phyloP scores from a whole-genome alignment of 2,113 vertebrate species.

The Vulpes lagopus region DNA sequence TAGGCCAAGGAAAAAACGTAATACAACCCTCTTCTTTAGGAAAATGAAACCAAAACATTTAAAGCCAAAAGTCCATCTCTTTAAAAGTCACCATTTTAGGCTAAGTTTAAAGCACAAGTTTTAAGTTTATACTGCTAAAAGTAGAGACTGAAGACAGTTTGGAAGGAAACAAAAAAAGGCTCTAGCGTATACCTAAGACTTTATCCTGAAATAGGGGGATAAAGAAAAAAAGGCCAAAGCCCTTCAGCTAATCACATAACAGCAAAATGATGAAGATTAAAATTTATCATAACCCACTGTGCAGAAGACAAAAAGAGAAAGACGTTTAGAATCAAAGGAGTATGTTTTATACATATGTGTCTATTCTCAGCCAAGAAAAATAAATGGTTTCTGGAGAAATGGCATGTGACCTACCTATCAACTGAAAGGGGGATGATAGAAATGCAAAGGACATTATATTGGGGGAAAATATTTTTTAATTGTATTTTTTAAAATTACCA shows the following conservation, averaged over 20 bases:
- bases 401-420: background rate
- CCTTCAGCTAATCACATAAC: slow-evolving; percentile 1
- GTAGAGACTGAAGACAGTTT: background rate
- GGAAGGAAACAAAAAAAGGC: background rate
- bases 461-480: background rate
- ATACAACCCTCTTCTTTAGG: background rate
- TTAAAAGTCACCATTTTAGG: slow-evolving; percentile 35
- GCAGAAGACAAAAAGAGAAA: background rate
- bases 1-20: slow-evolving; percentile 54
- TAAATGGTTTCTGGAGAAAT: background rate
- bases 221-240: background rate
- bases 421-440: background rate
- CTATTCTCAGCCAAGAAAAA: background rate
- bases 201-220: background rate
- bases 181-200: background rate
- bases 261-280: slow-evolving; percentile 30
- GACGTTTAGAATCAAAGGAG: background rate
- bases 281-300: background rate
- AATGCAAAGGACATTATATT: background rate
- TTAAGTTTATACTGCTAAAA: background rate
- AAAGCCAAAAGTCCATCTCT: background rate
- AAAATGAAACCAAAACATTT: slow-evolving; percentile 9
- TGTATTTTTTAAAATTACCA: slow-evolving; percentile 12
- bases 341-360: background rate
- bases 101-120: slow-evolving; percentile 44